These are phyloP conservation scores for Coptodon rendalli DNA, from an alignment of 2,113 vertebrate genomes.

Conservation along the genomic window DNA sequence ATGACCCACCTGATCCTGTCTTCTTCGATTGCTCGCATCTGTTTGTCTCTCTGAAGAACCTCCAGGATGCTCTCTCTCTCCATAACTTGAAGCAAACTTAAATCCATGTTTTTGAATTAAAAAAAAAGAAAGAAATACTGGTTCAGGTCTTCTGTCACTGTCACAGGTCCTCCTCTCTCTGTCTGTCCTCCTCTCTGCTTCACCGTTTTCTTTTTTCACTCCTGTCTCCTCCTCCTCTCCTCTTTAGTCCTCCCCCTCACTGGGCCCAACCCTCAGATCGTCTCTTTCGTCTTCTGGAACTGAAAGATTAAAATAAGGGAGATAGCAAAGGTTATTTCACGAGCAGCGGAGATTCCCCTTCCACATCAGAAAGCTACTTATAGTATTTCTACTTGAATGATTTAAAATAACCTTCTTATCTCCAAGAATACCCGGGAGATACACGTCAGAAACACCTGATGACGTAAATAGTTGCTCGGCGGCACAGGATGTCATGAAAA, in stretches of 20 bases:
- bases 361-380: background rate
- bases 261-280: background rate
- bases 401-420: background rate
- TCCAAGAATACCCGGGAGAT: background rate
- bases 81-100: conserved; percentile 75
- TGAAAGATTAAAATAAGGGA: background rate
- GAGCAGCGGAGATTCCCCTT: background rate
- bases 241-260: background rate
- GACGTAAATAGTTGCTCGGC: background rate
- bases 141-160: background rate
- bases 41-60: conserved; percentile 83
- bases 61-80: conserved; percentile 81
- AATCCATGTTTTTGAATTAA: conserved; percentile 56
- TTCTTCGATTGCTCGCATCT: conserved; percentile 76
- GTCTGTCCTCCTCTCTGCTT: background rate
- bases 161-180: background rate
- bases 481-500: background rate
- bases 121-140: background rate
- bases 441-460: background rate
- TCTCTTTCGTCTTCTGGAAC: background rate
- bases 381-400: background rate
- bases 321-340: background rate
- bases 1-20: conserved; percentile 80
- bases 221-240: background rate
- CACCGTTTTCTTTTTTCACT: background rate